A percentile compares a stretch with the other conserved stretches of the same genome.
phyloP scores from a whole-genome alignment of 35 echinoderm and acorn worm genomes.

The Apostichopus californicus region DNA sequence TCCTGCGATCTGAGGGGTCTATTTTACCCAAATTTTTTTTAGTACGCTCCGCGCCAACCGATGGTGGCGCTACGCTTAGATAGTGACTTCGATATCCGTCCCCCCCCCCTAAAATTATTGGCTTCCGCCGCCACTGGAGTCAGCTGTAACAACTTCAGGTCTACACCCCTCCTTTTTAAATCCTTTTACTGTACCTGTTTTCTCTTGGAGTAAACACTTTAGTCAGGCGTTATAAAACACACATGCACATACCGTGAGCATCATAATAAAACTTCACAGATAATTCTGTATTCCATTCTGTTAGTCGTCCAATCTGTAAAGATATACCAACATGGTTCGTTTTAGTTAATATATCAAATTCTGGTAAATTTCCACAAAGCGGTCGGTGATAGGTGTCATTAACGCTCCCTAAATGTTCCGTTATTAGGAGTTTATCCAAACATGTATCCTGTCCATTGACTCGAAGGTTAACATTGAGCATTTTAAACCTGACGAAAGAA shows the following conservation, averaged over 20 bases:
- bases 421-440: neutral
- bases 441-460: neutral
- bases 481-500: neutral
- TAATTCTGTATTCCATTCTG: neutral
- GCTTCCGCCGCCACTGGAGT: too few relatives aligned
- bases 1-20: too few relatives aligned
- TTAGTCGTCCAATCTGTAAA: conserved; percentile 1
- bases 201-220: too few relatives aligned
- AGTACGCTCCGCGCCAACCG: too few relatives aligned
- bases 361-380: neutral
- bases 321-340: neutral
- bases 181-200: too few relatives aligned
- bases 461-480: neutral
- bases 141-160: too few relatives aligned
- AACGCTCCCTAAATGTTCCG: neutral
- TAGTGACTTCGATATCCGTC: too few relatives aligned
- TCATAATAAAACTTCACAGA: neutral
- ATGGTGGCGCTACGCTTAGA: too few relatives aligned
- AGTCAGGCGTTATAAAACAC: too few relatives aligned
- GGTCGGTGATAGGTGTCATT: neutral
- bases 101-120: too few relatives aligned
- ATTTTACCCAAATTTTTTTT: too few relatives aligned
- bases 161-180: too few relatives aligned
- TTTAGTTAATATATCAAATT: neutral
- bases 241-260: neutral